Evolutionary conservation across 2,797 vertebrate genomes (phyloP).

Genomic region (Falco peregrinus): DNA sequence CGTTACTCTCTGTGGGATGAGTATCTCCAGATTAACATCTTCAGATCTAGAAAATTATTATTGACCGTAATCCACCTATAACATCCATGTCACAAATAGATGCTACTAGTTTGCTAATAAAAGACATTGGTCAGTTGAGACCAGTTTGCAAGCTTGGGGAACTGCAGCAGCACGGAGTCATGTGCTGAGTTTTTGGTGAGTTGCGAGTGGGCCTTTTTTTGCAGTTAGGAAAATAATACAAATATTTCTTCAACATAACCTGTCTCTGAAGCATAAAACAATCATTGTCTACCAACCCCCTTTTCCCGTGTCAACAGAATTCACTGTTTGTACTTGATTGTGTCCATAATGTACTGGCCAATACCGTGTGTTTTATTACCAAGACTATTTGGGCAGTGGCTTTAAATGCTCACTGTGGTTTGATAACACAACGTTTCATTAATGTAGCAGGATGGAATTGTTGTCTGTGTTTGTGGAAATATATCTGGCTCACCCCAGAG

Average conservation of each 20-base stretch:
- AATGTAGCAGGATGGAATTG: constrained; percentile 14
- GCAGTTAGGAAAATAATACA: constrained; percentile 30
- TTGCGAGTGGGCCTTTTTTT: background rate
- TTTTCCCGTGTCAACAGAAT: background rate
- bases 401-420: constrained; percentile 5
- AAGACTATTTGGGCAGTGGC: background rate
- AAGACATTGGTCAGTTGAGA: background rate
- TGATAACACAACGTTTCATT: constrained; percentile 14
- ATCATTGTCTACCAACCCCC: background rate
- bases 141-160: background rate
- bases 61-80: background rate
- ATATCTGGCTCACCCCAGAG: constrained; percentile 67
- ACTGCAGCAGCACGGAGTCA: background rate
- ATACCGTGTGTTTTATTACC: background rate
- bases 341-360: background rate
- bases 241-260: background rate
- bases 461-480: constrained; percentile 56
- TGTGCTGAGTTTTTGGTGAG: background rate
- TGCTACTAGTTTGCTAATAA: background rate
- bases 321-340: background rate
- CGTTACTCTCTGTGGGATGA: background rate
- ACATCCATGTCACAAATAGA: background rate
- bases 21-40: background rate
- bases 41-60: background rate
- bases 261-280: background rate